phyloP scores from a whole-genome alignment of 2,797 vertebrate species.

The Characodon lateralis region DNA sequence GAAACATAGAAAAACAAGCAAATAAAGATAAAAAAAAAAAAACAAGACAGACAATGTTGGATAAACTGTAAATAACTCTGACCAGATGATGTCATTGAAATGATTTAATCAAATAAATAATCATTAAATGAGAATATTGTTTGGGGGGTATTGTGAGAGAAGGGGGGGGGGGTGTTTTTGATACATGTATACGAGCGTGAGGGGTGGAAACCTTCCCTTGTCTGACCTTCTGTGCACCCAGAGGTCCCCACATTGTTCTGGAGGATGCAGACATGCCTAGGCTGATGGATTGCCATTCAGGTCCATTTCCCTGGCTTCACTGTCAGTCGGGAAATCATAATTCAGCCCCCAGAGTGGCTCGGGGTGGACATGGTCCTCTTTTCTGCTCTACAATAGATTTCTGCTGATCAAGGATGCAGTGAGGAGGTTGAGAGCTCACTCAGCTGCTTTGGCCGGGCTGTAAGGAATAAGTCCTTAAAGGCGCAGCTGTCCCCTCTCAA shows the following conservation, averaged over 20 bases:
- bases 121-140: too few relatives aligned
- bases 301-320: conserved; percentile 66
- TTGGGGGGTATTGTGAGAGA: not conserved
- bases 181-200: conserved; percentile 27
- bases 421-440: conserved; percentile 54
- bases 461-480: conserved; percentile 53
- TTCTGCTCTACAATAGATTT: conserved; percentile 31
- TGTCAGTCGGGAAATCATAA: conserved; percentile 75
- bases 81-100: not conserved
- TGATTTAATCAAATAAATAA: not conserved
- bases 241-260: conserved; percentile 79
- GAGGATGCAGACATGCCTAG: conserved; percentile 71
- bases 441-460: conserved; percentile 44
- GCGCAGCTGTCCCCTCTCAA: conserved; percentile 57
- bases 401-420: conserved; percentile 60
- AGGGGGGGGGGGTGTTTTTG: not conserved
- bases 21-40: too few relatives aligned
- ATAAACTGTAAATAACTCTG: too few relatives aligned
- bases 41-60: too few relatives aligned
- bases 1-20: too few relatives aligned
- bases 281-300: conserved; percentile 74
- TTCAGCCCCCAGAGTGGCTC: conserved; percentile 63
- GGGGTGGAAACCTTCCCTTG: conserved; percentile 73
- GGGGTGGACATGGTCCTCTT: conserved; percentile 48
- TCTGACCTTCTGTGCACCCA: conserved; percentile 68